Conservation (phyloP, 2,113 vertebrate genomes). For the Saiga tatarica region DNA sequence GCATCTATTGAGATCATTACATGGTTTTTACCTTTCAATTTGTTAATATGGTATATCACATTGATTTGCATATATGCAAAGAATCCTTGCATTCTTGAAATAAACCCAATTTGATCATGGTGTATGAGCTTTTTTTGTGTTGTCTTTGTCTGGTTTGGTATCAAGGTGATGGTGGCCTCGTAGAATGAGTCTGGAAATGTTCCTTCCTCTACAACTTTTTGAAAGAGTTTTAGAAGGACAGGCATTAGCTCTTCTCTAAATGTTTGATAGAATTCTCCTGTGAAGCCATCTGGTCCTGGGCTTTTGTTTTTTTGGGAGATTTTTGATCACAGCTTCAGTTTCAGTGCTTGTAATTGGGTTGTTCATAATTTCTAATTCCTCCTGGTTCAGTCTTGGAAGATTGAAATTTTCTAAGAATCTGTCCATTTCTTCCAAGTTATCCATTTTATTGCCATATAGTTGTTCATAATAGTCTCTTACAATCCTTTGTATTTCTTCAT, state of each 20-base stretch:
- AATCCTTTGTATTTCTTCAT: no score
- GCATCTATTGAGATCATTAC: not conserved
- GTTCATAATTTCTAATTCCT: not conserved
- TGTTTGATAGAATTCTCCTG: not conserved
- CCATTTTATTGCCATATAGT: no score
- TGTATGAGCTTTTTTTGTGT: not conserved
- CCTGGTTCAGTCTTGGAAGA: not conserved
- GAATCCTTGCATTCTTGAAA: not conserved
- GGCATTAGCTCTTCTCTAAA: not conserved
- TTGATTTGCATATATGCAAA: not conserved
- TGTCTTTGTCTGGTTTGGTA: not conserved
- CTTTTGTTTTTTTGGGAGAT: not conserved
- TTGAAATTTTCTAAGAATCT: not conserved
- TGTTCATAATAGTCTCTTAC: no score
- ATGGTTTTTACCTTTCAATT: not conserved
- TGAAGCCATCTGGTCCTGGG: not conserved
- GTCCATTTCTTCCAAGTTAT: no score
- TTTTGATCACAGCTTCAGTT: not conserved
- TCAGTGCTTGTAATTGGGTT: not conserved
- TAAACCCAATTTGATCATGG: not conserved
- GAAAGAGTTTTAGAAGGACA: not conserved
- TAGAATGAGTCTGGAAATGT: not conserved
- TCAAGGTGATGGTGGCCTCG: not conserved
- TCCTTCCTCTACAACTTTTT: not conserved
- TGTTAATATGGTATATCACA: not conserved